phyloP scores from a whole-genome alignment of 2,888 invertebrate genomes.

The Apantesis nais region DNA sequence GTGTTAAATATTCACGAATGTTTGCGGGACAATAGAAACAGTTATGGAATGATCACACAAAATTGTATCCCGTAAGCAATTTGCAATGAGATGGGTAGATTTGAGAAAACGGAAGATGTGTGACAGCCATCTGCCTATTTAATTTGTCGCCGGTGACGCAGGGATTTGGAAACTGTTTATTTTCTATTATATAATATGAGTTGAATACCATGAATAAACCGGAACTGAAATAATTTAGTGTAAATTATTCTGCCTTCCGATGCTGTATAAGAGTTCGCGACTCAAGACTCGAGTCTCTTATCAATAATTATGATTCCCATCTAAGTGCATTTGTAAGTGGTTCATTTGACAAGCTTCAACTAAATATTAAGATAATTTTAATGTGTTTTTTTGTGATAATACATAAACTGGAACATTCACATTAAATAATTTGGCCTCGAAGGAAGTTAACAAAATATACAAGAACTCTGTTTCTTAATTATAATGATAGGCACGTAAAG shows the following conservation, averaged over 20 bases:
- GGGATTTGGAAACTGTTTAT: constrained; percentile 48
- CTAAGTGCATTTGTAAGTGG: neutral
- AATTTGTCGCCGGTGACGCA: constrained; percentile 63
- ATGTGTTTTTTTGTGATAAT: too few relatives aligned
- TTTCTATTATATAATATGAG: constrained; percentile 44
- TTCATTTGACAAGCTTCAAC: neutral
- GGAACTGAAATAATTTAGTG: neutral
- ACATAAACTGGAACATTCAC: too few relatives aligned
- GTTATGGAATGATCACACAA: neutral
- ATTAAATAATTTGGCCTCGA: too few relatives aligned
- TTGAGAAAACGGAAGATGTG: constrained; percentile 54
- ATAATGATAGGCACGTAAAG: too few relatives aligned
- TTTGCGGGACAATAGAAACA: too few relatives aligned
- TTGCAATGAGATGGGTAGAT: constrained; percentile 57
- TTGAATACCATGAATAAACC: constrained; percentile 23
- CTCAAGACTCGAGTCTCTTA: too few relatives aligned
- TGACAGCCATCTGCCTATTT: constrained; percentile 45
- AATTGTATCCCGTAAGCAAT: constrained; percentile 33
- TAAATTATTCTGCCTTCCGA: neutral
- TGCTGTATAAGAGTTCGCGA: neutral
- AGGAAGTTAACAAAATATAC: too few relatives aligned
- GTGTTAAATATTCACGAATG: neutral
- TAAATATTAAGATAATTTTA: neutral
- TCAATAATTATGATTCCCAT: too few relatives aligned
- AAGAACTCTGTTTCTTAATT: too few relatives aligned